These are phyloP conservation scores for Agapetus fuscipes DNA, from an alignment of 2,888 invertebrate genomes.

Conservation along the genomic window DNA sequence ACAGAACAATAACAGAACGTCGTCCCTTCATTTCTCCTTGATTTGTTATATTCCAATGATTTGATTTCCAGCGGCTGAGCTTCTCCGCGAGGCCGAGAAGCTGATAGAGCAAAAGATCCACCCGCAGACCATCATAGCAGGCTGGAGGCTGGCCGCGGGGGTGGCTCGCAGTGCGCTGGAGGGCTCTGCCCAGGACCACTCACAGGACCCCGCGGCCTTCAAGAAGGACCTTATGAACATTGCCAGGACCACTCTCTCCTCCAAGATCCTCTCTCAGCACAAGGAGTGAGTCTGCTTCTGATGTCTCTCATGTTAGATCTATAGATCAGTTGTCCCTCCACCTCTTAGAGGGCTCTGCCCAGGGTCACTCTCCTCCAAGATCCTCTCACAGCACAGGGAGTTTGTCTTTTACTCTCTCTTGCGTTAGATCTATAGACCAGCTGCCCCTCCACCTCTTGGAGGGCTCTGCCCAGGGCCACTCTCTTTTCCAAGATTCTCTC, in stretches of 20 bases:
- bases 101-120: slow-evolving; percentile 90
- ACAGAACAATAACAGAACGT: too few relatives aligned
- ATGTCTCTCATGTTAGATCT: too few relatives aligned
- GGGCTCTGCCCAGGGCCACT: slow-evolving; percentile 78
- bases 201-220: slow-evolving; percentile 66
- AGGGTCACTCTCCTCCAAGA: too few relatives aligned
- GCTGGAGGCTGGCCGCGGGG: slow-evolving; percentile 84
- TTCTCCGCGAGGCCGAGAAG: slow-evolving; percentile 91
- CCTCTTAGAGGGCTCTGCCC: too few relatives aligned
- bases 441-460: slow-evolving; percentile 76
- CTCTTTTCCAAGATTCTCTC: slow-evolving; percentile 95
- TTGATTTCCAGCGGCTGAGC: slow-evolving; percentile 83
- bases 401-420: too few relatives aligned
- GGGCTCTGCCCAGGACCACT: slow-evolving; percentile 73
- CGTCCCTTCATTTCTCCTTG: too few relatives aligned
- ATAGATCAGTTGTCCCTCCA: too few relatives aligned
- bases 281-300: slow-evolving; percentile 78
- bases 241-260: slow-evolving; percentile 93
- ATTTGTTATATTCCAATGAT: too few relatives aligned
- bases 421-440: too few relatives aligned
- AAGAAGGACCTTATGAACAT: slow-evolving; percentile 89
- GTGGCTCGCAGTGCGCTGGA: slow-evolving; percentile 77
- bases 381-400: too few relatives aligned
- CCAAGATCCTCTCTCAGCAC: slow-evolving; percentile 95
- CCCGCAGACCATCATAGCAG: slow-evolving; percentile 94